Conservation (phyloP, 2,797 vertebrate genomes). For the Apodemus agrarius region DNA sequence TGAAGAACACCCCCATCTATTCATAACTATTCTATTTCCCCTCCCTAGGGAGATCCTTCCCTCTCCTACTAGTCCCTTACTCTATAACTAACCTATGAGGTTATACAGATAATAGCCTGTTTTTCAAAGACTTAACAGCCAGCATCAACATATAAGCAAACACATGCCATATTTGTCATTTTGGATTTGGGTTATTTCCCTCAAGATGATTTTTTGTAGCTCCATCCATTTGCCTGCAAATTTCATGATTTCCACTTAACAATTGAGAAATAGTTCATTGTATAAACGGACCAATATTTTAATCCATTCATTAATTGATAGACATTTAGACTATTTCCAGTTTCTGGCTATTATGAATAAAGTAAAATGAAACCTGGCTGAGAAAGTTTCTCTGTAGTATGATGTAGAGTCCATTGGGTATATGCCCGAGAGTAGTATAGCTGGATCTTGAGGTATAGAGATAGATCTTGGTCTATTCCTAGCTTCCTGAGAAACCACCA, state of each 20-base stretch:
- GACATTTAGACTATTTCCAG: background rate
- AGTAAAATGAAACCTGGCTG: background rate
- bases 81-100: background rate
- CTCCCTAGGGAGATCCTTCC: background rate
- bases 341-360: background rate
- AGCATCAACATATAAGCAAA: background rate
- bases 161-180: background rate
- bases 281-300: background rate
- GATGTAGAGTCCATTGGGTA: background rate
- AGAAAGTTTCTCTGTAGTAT: background rate
- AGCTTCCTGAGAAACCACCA: background rate
- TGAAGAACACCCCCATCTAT: background rate
- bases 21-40: background rate
- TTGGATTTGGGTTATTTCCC: background rate
- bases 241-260: background rate
- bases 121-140: background rate
- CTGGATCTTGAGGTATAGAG: background rate
- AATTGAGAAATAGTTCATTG: background rate
- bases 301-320: background rate
- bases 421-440: background rate
- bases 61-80: background rate
- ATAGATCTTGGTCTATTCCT: background rate
- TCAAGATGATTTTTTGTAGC: background rate
- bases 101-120: background rate
- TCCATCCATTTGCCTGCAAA: background rate